A percentile compares a stretch with the other conserved stretches of the same genome.
Conservation (phyloP, 1,140 invertebrate species). For the Ylistrum balloti region DNA sequence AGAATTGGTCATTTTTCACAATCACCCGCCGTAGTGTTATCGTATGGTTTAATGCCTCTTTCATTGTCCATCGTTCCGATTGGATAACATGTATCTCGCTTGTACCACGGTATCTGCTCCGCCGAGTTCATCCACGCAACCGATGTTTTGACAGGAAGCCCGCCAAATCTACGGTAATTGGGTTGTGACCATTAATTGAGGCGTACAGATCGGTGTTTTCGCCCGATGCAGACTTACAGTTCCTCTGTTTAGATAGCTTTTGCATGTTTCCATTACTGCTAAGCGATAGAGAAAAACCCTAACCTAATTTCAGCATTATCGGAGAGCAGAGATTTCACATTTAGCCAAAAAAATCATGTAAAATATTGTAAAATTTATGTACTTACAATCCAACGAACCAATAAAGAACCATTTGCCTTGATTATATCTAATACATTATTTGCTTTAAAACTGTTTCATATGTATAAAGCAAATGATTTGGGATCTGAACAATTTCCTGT, state of each 20-base stretch:
- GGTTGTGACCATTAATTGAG: constrained; percentile 25
- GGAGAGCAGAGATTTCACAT: constrained; percentile 37
- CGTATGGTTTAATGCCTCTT: not conserved
- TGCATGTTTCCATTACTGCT: constrained; percentile 19
- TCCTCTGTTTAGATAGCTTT: not conserved
- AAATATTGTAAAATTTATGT: constrained; percentile 40
- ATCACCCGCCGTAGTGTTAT: not conserved
- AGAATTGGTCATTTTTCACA: not conserved
- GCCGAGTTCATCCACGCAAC: constrained; percentile 7
- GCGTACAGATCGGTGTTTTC: not conserved
- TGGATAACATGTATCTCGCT: not conserved
- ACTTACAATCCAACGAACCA: constrained; percentile 27
- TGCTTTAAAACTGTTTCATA: constrained; percentile 18
- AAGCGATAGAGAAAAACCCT: constrained; percentile 22
- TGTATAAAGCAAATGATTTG: constrained; percentile 35
- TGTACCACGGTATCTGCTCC: not conserved
- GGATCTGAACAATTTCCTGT: constrained; percentile 38
- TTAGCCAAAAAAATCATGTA: constrained; percentile 39
- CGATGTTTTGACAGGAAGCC: constrained; percentile 32
- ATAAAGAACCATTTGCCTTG: constrained; percentile 38
- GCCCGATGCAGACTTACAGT: constrained; percentile 31
- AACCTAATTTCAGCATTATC: constrained; percentile 23
- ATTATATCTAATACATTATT: constrained; percentile 40
- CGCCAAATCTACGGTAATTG: constrained; percentile 16
- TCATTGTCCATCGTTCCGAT: not conserved